A percentile compares a stretch with the other conserved stretches of the same genome.
Conservation (phyloP, 1,140 invertebrate species). For the Lepidostoma basale region DNA sequence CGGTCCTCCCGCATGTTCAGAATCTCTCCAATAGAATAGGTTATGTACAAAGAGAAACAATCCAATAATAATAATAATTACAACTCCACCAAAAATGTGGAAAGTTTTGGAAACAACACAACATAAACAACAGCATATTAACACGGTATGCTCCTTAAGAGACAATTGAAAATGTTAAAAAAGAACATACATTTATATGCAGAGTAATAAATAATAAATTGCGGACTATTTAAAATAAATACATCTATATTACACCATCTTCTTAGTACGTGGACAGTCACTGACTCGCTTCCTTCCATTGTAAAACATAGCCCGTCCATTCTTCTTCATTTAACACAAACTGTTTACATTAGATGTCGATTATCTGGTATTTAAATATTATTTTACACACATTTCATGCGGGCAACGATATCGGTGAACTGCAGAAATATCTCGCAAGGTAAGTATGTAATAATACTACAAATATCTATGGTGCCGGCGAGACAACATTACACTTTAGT, state of each 20-base stretch:
- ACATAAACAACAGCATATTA: too few species aligned
- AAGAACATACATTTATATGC: constrained; percentile 22
- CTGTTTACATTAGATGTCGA: too few species aligned
- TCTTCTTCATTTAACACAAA: too few species aligned
- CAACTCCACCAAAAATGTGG: neutral
- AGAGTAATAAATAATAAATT: constrained; percentile 26
- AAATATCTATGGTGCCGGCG: constrained; percentile 10
- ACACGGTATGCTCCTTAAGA: neutral
- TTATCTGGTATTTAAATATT: too few species aligned
- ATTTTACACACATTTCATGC: too few species aligned
- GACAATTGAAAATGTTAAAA: neutral
- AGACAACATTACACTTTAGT: neutral
- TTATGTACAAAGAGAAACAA: constrained; percentile 1
- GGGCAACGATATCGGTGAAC: too few species aligned
- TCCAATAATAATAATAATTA: too few species aligned
- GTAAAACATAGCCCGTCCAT: too few species aligned
- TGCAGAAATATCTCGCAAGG: too few species aligned
- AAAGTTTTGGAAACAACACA: neutral
- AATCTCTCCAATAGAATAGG: neutral
- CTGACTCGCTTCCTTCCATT: constrained; percentile 25
- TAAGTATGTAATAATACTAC: constrained; percentile 14
- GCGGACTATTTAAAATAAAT: constrained; percentile 28
- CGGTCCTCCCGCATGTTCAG: too few species aligned
- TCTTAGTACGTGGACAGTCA: constrained; percentile 23
- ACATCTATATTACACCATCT: constrained; percentile 22